Evolutionary conservation across 2,113 vertebrate species (phyloP).

Genomic region (Psammodynastes pulverulentus): DNA sequence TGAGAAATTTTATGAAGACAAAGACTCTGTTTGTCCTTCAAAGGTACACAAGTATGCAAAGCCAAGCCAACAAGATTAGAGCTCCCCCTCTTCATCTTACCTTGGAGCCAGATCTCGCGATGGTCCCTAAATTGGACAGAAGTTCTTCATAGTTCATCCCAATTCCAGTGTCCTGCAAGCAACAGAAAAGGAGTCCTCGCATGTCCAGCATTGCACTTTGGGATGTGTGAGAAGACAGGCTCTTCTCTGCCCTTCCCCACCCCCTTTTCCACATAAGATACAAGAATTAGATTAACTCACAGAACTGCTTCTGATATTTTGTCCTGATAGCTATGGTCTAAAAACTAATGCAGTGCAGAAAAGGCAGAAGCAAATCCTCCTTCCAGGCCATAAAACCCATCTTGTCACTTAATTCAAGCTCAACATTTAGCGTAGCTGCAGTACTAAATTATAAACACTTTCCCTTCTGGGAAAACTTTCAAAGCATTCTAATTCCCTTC

Average conservation of each 20-base stretch:
- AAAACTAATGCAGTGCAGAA: background rate
- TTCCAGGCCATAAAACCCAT: background rate
- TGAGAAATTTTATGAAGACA: background rate
- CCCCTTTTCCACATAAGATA: background rate
- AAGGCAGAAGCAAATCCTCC: background rate
- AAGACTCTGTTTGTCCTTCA: background rate
- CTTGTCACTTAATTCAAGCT: background rate
- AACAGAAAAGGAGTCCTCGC: background rate
- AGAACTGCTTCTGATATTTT: background rate
- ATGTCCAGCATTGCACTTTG: background rate
- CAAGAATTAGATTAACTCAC: background rate
- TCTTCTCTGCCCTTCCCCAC: background rate
- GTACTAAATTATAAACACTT: background rate
- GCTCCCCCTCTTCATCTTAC: conserved; percentile 58
- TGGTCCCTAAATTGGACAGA: conserved; percentile 89
- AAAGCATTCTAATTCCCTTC: background rate
- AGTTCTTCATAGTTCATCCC: conserved; percentile 93
- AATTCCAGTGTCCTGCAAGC: conserved; percentile 87
- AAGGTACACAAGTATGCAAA: background rate
- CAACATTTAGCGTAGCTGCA: background rate
- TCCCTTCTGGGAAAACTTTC: background rate
- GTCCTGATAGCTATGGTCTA: background rate
- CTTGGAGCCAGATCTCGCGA: conserved; percentile 95
- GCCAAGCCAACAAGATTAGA: background rate
- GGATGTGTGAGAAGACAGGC: background rate